phyloP scores from a whole-genome alignment of 2,113 vertebrate genomes.

The Canis aureus region DNA sequence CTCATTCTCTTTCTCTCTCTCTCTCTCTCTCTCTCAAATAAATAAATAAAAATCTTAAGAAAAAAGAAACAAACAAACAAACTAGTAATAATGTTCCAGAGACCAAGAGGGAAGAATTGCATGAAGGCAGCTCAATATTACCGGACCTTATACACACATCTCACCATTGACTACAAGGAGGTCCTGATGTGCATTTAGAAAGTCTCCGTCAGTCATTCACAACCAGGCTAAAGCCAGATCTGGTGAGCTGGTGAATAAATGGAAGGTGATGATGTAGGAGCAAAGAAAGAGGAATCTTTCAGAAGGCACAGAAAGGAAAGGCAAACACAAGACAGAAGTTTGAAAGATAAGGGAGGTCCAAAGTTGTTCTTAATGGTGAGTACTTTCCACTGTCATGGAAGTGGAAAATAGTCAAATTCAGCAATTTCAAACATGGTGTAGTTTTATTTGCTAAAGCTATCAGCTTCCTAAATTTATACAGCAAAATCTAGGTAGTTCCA shows the following conservation, averaged over 20 bases:
- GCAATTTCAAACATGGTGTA: neutral
- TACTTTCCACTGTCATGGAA: neutral
- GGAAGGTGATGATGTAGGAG: neutral
- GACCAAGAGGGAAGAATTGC: neutral
- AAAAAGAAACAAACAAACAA: too few relatives aligned
- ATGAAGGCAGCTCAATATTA: neutral
- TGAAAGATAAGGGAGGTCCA: neutral
- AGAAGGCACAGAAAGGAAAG: neutral
- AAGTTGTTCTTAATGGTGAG: neutral
- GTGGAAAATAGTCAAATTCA: neutral
- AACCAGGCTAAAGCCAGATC: neutral
- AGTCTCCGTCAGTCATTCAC: neutral
- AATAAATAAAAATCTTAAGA: too few relatives aligned
- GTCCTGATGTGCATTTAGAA: neutral
- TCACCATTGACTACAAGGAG: neutral
- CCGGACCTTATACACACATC: neutral
- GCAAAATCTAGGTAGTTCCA: neutral
- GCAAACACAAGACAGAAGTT: neutral
- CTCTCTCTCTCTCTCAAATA: too few relatives aligned
- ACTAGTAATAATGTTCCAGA: neutral
- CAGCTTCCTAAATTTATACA: neutral
- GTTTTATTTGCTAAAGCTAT: neutral
- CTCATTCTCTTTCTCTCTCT: too few relatives aligned
- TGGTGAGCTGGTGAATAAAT: neutral
- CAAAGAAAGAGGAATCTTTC: neutral